Conservation (phyloP, 2,113 vertebrate genomes). For the Thymallus thymallus region DNA sequence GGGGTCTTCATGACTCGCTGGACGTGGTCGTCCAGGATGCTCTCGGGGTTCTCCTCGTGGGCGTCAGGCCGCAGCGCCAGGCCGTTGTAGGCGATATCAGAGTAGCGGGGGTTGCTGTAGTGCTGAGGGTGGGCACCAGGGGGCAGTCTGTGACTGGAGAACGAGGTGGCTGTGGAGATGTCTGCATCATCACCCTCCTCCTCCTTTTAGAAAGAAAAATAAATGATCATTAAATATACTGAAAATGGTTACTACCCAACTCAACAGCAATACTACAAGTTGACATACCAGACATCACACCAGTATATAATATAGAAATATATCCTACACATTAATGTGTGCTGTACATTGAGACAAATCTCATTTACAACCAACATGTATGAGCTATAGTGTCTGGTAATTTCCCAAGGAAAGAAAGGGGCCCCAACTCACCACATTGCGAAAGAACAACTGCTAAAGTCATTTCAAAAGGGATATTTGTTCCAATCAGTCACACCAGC, state of each 20-base stretch:
- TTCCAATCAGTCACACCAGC: conserved; percentile 29
- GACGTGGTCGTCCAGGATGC: conserved; percentile 90
- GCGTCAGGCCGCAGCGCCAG: conserved; percentile 79
- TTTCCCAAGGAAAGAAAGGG: not conserved
- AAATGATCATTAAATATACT: not conserved
- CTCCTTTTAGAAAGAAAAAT: conserved; percentile 71
- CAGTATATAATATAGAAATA: too few species aligned
- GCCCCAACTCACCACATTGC: too few species aligned
- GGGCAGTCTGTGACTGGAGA: conserved; percentile 81
- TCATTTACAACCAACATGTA: not conserved
- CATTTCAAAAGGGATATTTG: not conserved
- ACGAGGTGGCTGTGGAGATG: conserved; percentile 73
- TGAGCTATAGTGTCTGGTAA: too few species aligned
- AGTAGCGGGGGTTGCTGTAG: conserved; percentile 81
- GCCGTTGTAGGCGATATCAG: conserved; percentile 78
- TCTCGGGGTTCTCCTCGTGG: conserved; percentile 88
- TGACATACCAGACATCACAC: too few species aligned
- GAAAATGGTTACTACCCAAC: not conserved
- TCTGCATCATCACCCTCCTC: conserved; percentile 92
- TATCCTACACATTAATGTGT: not conserved
- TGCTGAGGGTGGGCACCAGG: conserved; percentile 75
- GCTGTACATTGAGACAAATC: not conserved
- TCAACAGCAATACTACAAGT: not conserved
- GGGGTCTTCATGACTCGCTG: conserved; percentile 92
- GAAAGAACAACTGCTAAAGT: too few species aligned